Evolutionary conservation across 2,113 vertebrate species (phyloP).

Genomic region (Columbina picui): DNA sequence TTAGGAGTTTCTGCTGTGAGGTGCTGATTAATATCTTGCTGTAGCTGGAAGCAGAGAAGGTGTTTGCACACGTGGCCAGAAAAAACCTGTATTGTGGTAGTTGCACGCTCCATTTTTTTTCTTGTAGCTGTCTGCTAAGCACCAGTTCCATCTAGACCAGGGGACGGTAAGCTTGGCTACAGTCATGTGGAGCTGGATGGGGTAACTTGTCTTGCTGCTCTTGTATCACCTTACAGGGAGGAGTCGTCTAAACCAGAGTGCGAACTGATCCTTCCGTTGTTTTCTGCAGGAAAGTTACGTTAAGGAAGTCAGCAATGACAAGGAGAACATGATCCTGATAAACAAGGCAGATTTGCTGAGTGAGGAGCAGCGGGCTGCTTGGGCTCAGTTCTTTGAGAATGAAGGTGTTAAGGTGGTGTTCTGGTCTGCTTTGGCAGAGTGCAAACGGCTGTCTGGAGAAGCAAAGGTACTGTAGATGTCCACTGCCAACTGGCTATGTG

Average conservation of each 20-base stretch:
- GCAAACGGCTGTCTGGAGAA: slow-evolving; percentile 73
- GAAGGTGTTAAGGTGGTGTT: slow-evolving; percentile 89
- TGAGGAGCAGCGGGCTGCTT: slow-evolving; percentile 83
- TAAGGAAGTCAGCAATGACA: slow-evolving; percentile 83
- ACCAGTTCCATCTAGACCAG: neutral
- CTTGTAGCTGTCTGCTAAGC: neutral
- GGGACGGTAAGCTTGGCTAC: neutral
- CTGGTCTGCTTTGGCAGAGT: slow-evolving; percentile 94
- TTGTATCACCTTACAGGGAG: neutral
- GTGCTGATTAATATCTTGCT: neutral
- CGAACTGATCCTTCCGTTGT: neutral
- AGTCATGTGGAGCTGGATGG: accelerated
- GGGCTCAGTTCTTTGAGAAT: slow-evolving; percentile 89
- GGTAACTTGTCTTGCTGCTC: neutral
- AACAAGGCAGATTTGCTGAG: slow-evolving; percentile 95
- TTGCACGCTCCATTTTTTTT: neutral
- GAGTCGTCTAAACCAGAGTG: neutral
- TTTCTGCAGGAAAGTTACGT: slow-evolving; percentile 87
- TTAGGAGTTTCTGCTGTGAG: neutral
- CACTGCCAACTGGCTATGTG: neutral
- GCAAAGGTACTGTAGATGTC: slow-evolving; percentile 76
- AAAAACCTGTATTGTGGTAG: neutral
- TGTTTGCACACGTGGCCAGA: accelerated
- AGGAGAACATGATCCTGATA: slow-evolving; percentile 92
- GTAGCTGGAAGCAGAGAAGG: neutral